Percentiles rank a stretch among this genome's conserved stretches.
phyloP scores from a whole-genome alignment of 2,113 vertebrate genomes.

The Phyllopteryx taeniolatus region DNA sequence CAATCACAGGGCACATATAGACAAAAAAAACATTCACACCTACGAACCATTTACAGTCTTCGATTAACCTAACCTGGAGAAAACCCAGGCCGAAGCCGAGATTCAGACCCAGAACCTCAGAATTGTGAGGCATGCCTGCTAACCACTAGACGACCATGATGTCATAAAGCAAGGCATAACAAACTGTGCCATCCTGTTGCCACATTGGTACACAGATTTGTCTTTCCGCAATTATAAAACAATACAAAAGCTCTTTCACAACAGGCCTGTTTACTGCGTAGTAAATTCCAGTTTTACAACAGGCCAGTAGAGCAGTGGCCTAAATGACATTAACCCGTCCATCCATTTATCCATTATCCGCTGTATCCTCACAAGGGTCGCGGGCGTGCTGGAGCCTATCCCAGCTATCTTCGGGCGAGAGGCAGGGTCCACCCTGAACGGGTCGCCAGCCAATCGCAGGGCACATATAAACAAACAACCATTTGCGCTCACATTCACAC shows the following conservation, averaged over 20 bases:
- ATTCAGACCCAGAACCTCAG: neutral
- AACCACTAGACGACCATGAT: neutral
- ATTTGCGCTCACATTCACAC: too few species aligned
- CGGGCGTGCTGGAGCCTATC: too few species aligned
- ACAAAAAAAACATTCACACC: neutral
- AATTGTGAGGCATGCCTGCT: neutral
- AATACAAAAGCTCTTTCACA: conserved; percentile 6
- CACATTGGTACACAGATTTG: neutral
- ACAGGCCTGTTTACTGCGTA: conserved; percentile 5
- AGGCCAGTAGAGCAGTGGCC: neutral
- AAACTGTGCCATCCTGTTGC: neutral
- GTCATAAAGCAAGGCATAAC: neutral
- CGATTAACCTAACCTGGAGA: neutral
- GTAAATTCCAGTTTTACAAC: neutral
- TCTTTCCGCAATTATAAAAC: neutral
- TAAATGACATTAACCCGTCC: neutral
- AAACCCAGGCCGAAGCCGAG: neutral
- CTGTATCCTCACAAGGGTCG: too few species aligned
- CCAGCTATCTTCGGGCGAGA: too few species aligned
- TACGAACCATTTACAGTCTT: neutral
- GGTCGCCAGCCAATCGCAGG: too few species aligned
- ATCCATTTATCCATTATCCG: too few species aligned
- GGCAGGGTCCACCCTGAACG: too few species aligned
- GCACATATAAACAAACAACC: too few species aligned
- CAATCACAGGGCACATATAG: too few species aligned